Conservation (phyloP, 1,140 invertebrate genomes). For the Nebria ingens region DNA sequence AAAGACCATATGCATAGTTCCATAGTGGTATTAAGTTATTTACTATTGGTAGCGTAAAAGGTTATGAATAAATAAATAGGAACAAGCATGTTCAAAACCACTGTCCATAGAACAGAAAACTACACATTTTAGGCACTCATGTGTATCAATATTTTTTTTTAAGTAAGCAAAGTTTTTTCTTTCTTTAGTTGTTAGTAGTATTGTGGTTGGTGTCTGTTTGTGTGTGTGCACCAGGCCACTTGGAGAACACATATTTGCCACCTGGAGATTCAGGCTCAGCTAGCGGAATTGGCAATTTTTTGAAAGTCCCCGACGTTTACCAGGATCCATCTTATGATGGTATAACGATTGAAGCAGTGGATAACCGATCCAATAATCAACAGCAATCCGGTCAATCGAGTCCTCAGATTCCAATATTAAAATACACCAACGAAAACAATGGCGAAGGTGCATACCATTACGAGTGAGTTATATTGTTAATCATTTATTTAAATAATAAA, state of each 20-base stretch:
- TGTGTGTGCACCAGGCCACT: slow-evolving; percentile 26
- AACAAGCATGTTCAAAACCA: too few species aligned
- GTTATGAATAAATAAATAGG: too few species aligned
- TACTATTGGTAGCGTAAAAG: too few species aligned
- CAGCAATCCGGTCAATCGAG: slow-evolving; percentile 25
- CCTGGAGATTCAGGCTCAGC: slow-evolving; percentile 25
- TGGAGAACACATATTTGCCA: slow-evolving; percentile 53
- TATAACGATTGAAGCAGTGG: slow-evolving; percentile 5
- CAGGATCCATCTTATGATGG: neutral
- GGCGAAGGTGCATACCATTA: slow-evolving; percentile 30
- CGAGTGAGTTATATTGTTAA: slow-evolving; percentile 24
- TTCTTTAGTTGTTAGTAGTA: slow-evolving; percentile 6
- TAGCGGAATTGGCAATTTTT: neutral
- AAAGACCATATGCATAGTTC: too few species aligned
- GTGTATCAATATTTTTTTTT: neutral
- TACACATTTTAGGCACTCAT: too few species aligned
- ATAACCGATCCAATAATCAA: slow-evolving; percentile 4
- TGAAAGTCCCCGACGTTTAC: slow-evolving; percentile 10
- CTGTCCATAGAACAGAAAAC: too few species aligned
- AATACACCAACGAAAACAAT: slow-evolving; percentile 27
- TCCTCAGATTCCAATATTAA: slow-evolving; percentile 19
- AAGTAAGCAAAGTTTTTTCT: neutral
- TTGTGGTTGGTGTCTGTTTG: neutral
- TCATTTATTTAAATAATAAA: too few species aligned
- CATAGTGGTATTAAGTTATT: too few species aligned